Conservation (phyloP, 2,113 vertebrate species). For the Mixornis gularis region DNA sequence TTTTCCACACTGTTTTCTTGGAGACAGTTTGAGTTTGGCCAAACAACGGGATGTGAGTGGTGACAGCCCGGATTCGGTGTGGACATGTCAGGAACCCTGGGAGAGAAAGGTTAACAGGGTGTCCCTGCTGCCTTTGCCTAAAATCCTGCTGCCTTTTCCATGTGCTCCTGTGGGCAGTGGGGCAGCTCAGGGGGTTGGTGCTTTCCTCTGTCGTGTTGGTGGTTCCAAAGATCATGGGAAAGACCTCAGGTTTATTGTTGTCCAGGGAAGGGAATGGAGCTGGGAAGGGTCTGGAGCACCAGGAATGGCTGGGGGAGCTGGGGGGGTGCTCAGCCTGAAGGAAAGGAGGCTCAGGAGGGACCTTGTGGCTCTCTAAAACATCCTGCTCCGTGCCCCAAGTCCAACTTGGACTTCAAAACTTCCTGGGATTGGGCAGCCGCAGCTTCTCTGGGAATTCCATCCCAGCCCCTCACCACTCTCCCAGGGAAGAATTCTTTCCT, state of each 20-base stretch:
- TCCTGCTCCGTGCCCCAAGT: background rate
- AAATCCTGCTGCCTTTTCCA: background rate
- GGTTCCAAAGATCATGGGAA: rapidly evolving
- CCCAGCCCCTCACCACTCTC: background rate
- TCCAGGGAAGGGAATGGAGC: background rate
- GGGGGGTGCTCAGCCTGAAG: rapidly evolving
- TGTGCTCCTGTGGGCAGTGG: rapidly evolving
- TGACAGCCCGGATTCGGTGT: background rate
- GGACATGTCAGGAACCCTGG: background rate
- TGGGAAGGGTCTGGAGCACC: background rate
- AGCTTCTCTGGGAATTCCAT: background rate
- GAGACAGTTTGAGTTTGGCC: background rate
- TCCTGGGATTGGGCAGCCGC: background rate
- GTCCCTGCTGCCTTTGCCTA: background rate
- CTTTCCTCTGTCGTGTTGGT: rapidly evolving
- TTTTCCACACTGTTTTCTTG: background rate
- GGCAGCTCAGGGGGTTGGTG: rapidly evolving
- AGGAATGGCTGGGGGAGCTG: rapidly evolving
- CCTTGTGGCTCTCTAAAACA: background rate
- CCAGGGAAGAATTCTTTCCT: background rate
- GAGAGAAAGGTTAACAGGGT: background rate
- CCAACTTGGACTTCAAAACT: background rate
- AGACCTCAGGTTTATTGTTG: rapidly evolving
- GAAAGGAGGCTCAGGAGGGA: background rate
- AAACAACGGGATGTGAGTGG: background rate